Base-by-base conservation (phyloP, 2,888 invertebrate species). In the Cephus sareptanus region DNA sequence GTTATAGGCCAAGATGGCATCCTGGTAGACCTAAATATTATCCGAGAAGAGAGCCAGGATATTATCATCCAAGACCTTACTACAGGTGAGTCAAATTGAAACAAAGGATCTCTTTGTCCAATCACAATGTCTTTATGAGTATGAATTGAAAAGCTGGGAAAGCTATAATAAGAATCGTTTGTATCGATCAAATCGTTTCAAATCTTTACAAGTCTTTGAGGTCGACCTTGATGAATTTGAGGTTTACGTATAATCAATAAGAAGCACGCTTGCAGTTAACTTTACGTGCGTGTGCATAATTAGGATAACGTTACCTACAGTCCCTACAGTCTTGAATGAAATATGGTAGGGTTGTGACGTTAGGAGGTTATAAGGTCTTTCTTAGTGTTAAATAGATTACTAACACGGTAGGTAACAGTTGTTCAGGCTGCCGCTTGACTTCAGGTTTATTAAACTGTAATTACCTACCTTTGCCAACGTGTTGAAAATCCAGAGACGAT, bases 1-100 rank as follows among this genome's bases (percentile, higher is more conserved):
- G 80, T 75, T 81, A 79, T 37, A 83, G 82, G 56, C 80, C 82
- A 30, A 84, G 83, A 76, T 86, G 84, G 83, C 81, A 81, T 71
- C 40, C 81, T 30, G 79, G 73, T 77, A 83, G 83, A 79, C 79
- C 84, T 30, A 85, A 83, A 75, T 79, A 76, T 76, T 76, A 85
- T 77, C 83, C 81, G 1, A 83, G 83, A 76, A 86, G 82, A 79
- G 79, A 76, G 76, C 82, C 83, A 70, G 80, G 81, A 34, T 80
- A 79, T 35, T 81, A 83, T 79, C 77, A 84, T 74, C 79, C 74
- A 34, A 56, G 23, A 56, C 77, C 77, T 69, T 80, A 83, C 40
- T 76, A 81, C 33, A 85, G 83, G 87, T 86, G 79, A 81, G 78
- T 75, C 13, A 69, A 33, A n/a, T 35, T 34, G 23, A 11, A 34